Conservation (phyloP, 1,140 invertebrate genomes). For the Drosophila punjabiensis region DNA sequence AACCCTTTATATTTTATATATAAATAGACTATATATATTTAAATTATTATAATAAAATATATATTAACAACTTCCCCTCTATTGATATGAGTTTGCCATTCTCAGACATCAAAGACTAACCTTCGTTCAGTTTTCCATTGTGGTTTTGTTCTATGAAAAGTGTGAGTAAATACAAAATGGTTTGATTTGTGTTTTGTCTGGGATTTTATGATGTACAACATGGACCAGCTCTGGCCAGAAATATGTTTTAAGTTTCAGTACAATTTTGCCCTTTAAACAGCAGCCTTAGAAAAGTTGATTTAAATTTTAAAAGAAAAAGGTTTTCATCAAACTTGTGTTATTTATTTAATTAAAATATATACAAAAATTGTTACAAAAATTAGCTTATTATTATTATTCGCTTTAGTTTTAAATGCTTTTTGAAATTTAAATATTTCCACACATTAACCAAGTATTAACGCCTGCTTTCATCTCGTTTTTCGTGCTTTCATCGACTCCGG, state of each 20-base stretch:
- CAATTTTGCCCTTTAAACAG: neutral
- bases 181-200: conserved; percentile 25
- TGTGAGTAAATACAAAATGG: conserved; percentile 8
- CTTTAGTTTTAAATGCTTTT: neutral
- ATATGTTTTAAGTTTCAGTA: neutral
- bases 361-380: no score
- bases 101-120: conserved; percentile 1
- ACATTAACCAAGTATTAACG: neutral
- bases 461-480: neutral
- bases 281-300: neutral
- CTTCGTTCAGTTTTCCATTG: neutral
- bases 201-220: conserved; percentile 21
- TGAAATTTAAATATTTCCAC: no score
- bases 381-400: neutral
- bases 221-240: neutral
- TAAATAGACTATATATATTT: neutral
- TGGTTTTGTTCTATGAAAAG: neutral
- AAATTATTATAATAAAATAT: neutral
- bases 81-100: neutral
- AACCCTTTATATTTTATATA: neutral
- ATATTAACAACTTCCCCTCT: neutral
- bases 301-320: neutral
- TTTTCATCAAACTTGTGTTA: neutral
- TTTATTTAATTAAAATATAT: neutral
- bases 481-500: neutral